Conservation (phyloP, 2,113 vertebrate genomes). For the Gallinago paraguaiae region DNA sequence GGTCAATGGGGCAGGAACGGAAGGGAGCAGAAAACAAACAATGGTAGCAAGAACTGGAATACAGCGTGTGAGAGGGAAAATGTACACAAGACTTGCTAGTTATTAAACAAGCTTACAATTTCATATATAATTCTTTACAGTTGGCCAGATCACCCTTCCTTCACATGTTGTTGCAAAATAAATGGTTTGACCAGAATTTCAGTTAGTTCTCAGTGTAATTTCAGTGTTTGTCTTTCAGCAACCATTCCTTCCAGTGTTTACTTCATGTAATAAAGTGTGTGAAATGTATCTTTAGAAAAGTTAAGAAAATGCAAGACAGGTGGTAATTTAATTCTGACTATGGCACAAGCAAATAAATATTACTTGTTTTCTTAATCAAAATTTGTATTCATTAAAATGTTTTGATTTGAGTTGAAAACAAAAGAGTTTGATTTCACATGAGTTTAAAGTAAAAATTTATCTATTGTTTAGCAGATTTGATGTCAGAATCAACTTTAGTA, state of each 20-base stretch:
- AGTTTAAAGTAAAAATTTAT: neutral
- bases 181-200: neutral
- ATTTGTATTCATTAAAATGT: neutral
- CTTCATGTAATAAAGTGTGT: neutral
- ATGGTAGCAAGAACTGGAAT: neutral
- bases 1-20: neutral
- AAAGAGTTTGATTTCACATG: neutral
- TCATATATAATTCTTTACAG: neutral
- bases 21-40: neutral
- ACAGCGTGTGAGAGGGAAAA: neutral
- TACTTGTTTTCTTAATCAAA: neutral
- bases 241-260: neutral
- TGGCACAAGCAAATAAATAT: neutral
- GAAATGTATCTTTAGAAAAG: neutral
- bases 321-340: neutral
- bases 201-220: neutral
- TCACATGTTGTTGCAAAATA: neutral
- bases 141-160: neutral
- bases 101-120: neutral
- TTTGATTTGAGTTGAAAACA: neutral
- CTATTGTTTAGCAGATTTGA: neutral
- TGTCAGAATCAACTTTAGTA: neutral
- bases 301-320: neutral
- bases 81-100: neutral
- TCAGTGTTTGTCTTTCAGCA: neutral